Evolutionary conservation across 2,113 vertebrate genomes (phyloP).

Genomic region (Callopanchax toddi): DNA sequence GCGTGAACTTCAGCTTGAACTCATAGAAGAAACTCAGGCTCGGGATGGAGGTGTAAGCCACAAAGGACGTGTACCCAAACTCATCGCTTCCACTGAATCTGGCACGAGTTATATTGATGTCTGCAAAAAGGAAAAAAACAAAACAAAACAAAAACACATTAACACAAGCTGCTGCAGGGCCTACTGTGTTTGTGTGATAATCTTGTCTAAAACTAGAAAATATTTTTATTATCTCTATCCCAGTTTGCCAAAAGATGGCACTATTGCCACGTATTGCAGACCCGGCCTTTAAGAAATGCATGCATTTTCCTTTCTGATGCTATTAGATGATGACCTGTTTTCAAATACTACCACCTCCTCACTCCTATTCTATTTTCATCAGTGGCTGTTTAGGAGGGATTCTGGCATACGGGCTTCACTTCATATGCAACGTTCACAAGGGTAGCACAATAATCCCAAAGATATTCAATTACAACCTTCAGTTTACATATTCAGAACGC

Average conservation of each 20-base stretch:
- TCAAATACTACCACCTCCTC: slow-evolving; percentile 68
- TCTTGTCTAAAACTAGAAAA: slow-evolving; percentile 7
- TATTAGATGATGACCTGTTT: slow-evolving; percentile 74
- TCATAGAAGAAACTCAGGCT: slow-evolving; percentile 82
- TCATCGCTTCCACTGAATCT: slow-evolving; percentile 83
- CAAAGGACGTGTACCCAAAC: slow-evolving; percentile 86
- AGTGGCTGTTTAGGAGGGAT: slow-evolving; percentile 66
- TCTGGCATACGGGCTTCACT: slow-evolving; percentile 49
- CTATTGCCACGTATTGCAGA: slow-evolving; percentile 68
- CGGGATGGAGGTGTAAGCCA: slow-evolving; percentile 80
- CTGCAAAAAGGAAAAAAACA: slow-evolving; percentile 63
- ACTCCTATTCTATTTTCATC: slow-evolving; percentile 74
- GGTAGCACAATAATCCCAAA: slow-evolving; percentile 46
- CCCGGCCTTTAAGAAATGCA: slow-evolving; percentile 4
- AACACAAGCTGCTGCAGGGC: background rate
- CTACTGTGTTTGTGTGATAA: slow-evolving; percentile 7
- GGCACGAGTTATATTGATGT: slow-evolving; percentile 82
- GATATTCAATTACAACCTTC: slow-evolving; percentile 66
- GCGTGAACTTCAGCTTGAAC: slow-evolving; percentile 86
- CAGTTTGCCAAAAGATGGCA: slow-evolving; percentile 77
- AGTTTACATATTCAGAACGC: slow-evolving; percentile 62
- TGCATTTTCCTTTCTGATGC: slow-evolving; percentile 51
- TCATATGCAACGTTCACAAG: slow-evolving; percentile 57
- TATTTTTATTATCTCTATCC: slow-evolving; percentile 22
- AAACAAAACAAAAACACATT: slow-evolving; percentile 3